These are phyloP conservation scores for Apamea epomidion DNA, from an alignment of 2,888 invertebrate genomes.

Conservation along the genomic window DNA sequence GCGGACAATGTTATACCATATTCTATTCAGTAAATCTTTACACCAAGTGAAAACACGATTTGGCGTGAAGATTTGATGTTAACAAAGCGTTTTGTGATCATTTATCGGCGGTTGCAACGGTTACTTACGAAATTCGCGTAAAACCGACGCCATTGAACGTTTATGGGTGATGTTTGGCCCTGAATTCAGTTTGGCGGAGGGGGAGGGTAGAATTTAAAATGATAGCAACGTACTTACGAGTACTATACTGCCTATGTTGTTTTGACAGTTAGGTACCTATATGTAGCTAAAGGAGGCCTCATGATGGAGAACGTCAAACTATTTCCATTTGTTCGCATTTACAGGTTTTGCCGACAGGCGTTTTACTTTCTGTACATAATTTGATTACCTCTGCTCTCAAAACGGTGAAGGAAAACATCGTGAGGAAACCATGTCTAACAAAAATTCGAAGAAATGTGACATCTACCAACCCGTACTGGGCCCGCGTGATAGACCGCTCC, in stretches of 20 bases:
- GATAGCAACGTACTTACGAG: neutral
- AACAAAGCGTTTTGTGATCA: constrained; percentile 71
- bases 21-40: constrained; percentile 67
- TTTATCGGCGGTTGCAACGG: constrained; percentile 72
- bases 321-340: neutral
- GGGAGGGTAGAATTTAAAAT: constrained; percentile 4
- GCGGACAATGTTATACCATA: constrained; percentile 62
- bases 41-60: constrained; percentile 67
- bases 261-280: constrained; percentile 26
- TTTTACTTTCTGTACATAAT: too few species aligned
- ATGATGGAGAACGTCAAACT: neutral
- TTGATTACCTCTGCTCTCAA: too few species aligned
- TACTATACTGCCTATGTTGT: constrained; percentile 5
- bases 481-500: too few species aligned
- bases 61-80: constrained; percentile 68
- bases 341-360: too few species aligned
- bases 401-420: too few species aligned
- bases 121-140: constrained; percentile 74
- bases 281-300: neutral
- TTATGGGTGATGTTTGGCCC: constrained; percentile 59
- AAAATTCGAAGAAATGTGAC: too few species aligned
- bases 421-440: too few species aligned
- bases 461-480: too few species aligned
- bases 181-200: constrained; percentile 40
- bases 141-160: constrained; percentile 70